A percentile compares a stretch with the other conserved stretches of the same genome.
phyloP scores from a whole-genome alignment of 2,113 vertebrate genomes.

The Lipotes vexillifer region DNA sequence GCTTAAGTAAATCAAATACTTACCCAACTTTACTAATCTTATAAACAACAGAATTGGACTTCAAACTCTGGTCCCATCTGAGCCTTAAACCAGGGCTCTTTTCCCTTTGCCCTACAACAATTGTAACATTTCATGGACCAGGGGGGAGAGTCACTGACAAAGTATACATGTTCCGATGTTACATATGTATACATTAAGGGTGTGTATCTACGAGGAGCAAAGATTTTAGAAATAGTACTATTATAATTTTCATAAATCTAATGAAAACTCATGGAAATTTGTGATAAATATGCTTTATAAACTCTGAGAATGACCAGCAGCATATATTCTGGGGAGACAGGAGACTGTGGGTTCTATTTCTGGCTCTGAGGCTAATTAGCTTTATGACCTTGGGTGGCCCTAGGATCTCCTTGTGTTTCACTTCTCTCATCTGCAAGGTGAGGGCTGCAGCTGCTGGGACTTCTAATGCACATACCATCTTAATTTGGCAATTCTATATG shows the following conservation, averaged over 20 bases:
- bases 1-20: background rate
- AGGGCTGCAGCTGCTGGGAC: background rate
- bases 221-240: background rate
- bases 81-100: background rate
- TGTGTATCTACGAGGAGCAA: background rate
- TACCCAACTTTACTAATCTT: background rate
- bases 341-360: background rate
- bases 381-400: background rate
- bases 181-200: background rate
- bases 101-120: background rate
- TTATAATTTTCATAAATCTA: background rate
- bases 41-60: background rate
- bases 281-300: background rate
- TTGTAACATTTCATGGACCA: background rate
- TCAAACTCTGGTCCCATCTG: background rate
- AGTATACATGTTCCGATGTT: background rate
- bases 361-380: background rate
- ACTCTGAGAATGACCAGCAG: background rate
- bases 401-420: background rate
- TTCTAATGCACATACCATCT: background rate
- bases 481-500: background rate
- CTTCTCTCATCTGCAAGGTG: background rate
- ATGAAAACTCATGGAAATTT: background rate
- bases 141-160: background rate
- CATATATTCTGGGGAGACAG: background rate